phyloP scores from a whole-genome alignment of 2,888 invertebrate species.

The Pristionchus exspectatus region DNA sequence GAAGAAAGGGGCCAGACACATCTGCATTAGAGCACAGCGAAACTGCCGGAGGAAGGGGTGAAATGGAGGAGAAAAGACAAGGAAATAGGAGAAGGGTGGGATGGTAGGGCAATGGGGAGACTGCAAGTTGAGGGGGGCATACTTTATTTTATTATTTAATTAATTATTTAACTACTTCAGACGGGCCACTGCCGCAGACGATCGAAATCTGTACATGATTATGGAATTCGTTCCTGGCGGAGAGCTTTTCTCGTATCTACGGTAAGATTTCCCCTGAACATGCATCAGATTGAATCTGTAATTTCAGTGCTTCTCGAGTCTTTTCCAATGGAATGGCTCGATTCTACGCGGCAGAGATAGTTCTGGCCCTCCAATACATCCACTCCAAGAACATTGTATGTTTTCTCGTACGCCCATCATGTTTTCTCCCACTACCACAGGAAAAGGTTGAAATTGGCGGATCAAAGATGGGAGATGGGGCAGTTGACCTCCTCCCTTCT shows the following conservation, averaged over 20 bases:
- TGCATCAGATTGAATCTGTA: neutral
- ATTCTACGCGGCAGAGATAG: slow-evolving; percentile 95
- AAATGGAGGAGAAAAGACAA: neutral
- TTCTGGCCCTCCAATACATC: slow-evolving; percentile 93
- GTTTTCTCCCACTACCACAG: neutral
- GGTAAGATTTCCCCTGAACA: slow-evolving; percentile 79
- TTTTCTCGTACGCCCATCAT: neutral
- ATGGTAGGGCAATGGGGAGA: neutral
- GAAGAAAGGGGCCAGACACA: slow-evolving; percentile 15
- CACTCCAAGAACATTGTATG: slow-evolving; percentile 90
- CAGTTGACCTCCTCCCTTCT: neutral
- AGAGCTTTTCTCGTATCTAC: slow-evolving; percentile 94
- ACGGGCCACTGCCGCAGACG: slow-evolving; percentile 93
- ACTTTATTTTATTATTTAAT: slow-evolving; percentile 56
- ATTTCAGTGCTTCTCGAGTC: slow-evolving; percentile 66
- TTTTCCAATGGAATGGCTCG: slow-evolving; percentile 82
- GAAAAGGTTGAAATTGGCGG: slow-evolving; percentile 16
- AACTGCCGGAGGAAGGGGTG: neutral
- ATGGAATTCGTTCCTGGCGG: slow-evolving; percentile 97
- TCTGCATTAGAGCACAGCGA: slow-evolving; percentile 31
- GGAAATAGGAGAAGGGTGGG: neutral
- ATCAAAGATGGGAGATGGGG: neutral
- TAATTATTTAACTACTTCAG: slow-evolving; percentile 82
- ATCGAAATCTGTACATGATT: slow-evolving; percentile 94
- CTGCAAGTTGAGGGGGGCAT: neutral